Conservation (phyloP, 1,140 invertebrate genomes). For the Agrilus planipennis region DNA sequence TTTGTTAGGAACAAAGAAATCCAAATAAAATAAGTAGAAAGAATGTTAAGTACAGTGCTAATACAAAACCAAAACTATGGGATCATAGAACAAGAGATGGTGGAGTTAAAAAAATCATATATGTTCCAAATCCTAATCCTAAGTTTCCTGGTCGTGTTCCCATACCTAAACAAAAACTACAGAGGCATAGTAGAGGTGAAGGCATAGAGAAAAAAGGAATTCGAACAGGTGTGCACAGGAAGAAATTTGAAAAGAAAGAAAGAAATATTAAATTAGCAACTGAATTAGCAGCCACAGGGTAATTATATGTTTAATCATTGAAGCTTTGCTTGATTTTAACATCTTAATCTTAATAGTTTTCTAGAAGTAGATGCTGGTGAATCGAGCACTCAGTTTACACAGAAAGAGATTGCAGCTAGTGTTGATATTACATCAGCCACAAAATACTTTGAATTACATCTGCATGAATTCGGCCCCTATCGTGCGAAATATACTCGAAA, state of each 20-base stretch:
- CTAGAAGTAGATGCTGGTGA: conserved; percentile 70
- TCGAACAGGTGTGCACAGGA: conserved; percentile 46
- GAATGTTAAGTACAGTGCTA: too few species aligned
- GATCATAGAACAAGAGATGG: too few species aligned
- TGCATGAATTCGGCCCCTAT: conserved; percentile 87
- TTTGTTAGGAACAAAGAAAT: too few species aligned
- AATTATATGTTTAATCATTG: too few species aligned
- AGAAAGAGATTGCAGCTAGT: conserved; percentile 66
- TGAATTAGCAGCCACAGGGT: conserved; percentile 62
- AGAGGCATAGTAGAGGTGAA: conserved; percentile 50
- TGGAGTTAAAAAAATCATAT: conserved; percentile 3
- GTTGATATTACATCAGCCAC: conserved; percentile 84
- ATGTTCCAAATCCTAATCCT: conserved; percentile 13
- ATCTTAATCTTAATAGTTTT: conserved; percentile 46
- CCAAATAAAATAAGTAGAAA: too few species aligned
- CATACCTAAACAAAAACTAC: conserved; percentile 35
- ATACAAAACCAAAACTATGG: too few species aligned
- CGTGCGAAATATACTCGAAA: conserved; percentile 77
- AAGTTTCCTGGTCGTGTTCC: conserved; percentile 29
- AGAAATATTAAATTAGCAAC: conserved; percentile 50
- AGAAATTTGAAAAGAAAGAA: conserved; percentile 55
- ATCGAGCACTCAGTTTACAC: conserved; percentile 67
- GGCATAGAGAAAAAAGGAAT: conserved; percentile 46
- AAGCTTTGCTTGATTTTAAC: too few species aligned
- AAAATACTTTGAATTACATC: conserved; percentile 79